Percentiles rank a stretch among this genome's conserved stretches.
Conservation (phyloP, 2,888 invertebrate species). For the Chrysina gloriosa region DNA sequence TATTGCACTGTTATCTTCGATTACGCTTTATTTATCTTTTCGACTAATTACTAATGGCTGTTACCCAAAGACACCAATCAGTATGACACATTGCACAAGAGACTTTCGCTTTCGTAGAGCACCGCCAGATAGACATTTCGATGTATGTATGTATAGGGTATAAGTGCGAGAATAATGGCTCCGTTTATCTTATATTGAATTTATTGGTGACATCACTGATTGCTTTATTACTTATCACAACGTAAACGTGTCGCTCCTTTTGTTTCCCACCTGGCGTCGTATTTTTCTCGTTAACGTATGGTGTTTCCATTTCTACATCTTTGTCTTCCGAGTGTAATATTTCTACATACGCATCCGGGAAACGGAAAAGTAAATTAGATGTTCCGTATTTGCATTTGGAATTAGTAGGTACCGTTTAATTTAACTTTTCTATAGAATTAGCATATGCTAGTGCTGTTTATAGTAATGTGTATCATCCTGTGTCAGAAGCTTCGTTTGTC, state of each 20-base stretch:
- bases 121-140: neutral
- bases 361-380: slow-evolving; percentile 18
- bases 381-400: slow-evolving; percentile 5
- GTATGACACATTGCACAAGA: slow-evolving; percentile 20
- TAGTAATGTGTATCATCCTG: too few species aligned
- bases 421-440: neutral
- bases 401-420: neutral
- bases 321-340: neutral
- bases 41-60: slow-evolving; percentile 17
- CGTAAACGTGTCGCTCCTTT: slow-evolving; percentile 1
- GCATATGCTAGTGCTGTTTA: neutral
- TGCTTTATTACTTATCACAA: slow-evolving; percentile 7
- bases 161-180: neutral
- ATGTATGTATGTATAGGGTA: neutral
- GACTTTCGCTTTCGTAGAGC: neutral
- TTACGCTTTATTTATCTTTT: slow-evolving; percentile 10
- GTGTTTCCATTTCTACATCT: neutral
- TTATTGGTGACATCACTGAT: neutral
- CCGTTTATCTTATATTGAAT: slow-evolving; percentile 2
- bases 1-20: slow-evolving; percentile 10
- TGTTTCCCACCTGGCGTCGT: neutral
- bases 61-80: slow-evolving; percentile 17
- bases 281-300: neutral
- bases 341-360: slow-evolving; percentile 11
- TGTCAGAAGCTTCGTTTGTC: too few species aligned